phyloP scores from a whole-genome alignment of 2,888 invertebrate species.

The Agrilus cyanescens region DNA sequence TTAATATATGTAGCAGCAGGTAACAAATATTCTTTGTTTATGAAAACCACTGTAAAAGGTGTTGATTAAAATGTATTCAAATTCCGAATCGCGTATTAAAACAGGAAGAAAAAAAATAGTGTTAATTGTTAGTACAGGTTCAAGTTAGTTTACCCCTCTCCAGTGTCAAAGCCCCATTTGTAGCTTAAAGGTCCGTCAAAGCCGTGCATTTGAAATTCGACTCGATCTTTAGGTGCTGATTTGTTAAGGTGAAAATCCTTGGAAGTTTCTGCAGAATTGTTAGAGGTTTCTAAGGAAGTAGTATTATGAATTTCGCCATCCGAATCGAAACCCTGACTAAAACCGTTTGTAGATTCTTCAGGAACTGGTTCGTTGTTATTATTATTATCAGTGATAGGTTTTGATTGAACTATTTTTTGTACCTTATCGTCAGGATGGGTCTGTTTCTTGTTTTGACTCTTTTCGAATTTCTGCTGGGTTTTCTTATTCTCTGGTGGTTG shows the following conservation, averaged over 20 bases:
- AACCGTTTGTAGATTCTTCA: slow-evolving; percentile 13
- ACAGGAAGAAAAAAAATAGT: too few species aligned
- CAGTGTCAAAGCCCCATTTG: slow-evolving; percentile 75
- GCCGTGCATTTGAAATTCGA: slow-evolving; percentile 71
- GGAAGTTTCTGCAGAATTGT: too few species aligned
- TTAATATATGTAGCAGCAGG: too few species aligned
- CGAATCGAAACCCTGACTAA: slow-evolving; percentile 11
- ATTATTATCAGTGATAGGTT: slow-evolving; percentile 1
- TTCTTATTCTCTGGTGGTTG: slow-evolving; percentile 28
- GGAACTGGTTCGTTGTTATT: background rate
- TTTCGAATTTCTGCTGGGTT: slow-evolving; percentile 35
- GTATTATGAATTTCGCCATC: slow-evolving; percentile 7
- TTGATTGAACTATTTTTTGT: slow-evolving; percentile 10
- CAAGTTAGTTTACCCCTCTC: slow-evolving; percentile 53
- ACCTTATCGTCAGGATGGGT: slow-evolving; percentile 31
- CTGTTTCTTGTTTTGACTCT: slow-evolving; percentile 41
- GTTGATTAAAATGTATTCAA: too few species aligned
- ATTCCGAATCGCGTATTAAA: too few species aligned
- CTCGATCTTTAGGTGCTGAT: slow-evolving; percentile 36
- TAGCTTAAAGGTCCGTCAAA: slow-evolving; percentile 72
- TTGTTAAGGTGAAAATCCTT: slow-evolving; percentile 3
- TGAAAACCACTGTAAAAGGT: too few species aligned
- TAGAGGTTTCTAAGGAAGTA: too few species aligned
- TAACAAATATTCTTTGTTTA: too few species aligned
- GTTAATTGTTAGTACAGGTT: too few species aligned